Evolutionary conservation across 1,140 invertebrate genomes (phyloP).

Genomic region (Tetramorium simillimum): DNA sequence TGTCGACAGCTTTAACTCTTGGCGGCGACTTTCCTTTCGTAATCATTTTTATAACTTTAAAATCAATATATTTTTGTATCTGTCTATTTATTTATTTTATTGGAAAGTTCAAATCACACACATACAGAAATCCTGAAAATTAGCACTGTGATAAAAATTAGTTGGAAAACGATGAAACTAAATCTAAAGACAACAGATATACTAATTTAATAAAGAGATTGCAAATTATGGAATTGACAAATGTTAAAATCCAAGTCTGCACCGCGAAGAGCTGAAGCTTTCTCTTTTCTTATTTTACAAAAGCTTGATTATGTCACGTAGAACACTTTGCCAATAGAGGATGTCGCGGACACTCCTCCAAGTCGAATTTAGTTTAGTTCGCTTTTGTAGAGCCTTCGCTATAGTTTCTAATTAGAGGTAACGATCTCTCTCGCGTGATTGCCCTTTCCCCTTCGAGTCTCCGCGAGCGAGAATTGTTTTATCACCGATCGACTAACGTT

Average conservation of each 20-base stretch:
- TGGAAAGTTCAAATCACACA: not conserved
- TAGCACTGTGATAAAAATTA: not conserved
- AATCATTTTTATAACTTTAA: not conserved
- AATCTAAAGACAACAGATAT: not conserved
- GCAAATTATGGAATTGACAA: not conserved
- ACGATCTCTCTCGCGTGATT: conserved; percentile 42
- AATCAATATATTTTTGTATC: not conserved
- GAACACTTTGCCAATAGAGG: not conserved
- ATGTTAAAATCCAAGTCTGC: not conserved
- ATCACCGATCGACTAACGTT: conserved; percentile 38
- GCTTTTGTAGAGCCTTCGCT: conserved; percentile 37
- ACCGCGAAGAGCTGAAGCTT: conserved; percentile 14
- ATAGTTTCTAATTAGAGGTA: conserved; percentile 32
- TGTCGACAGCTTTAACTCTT: conserved; percentile 29
- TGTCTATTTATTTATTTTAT: not conserved
- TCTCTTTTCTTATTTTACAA: conserved; percentile 1
- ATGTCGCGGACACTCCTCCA: conserved; percentile 7
- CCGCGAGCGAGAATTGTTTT: not conserved
- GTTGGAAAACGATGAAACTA: not conserved
- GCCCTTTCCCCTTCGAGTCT: conserved; percentile 62
- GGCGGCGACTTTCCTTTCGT: not conserved
- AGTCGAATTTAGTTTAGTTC: conserved; percentile 29
- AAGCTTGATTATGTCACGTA: conserved; percentile 29
- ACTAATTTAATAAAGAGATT: not conserved
- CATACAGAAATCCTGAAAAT: not conserved